Percentiles rank a stretch among this genome's conserved stretches.
Evolutionary conservation across 1,140 invertebrate genomes (phyloP).

Genomic region (Lordiphosa stackelbergi): DNA sequence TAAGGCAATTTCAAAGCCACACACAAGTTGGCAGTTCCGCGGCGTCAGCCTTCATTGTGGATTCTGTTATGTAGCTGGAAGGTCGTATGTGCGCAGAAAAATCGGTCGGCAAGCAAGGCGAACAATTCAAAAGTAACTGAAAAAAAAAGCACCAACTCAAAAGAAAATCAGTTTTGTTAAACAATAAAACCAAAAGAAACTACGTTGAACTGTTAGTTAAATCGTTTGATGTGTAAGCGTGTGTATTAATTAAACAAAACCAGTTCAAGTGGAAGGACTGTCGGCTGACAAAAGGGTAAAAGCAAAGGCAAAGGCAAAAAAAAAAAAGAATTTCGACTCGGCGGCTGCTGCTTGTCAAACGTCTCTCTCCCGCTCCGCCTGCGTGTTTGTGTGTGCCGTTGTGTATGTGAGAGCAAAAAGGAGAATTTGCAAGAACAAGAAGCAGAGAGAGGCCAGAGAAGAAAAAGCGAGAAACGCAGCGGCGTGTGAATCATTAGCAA

Average conservation of each 20-base stretch:
- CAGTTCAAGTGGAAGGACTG: constrained; percentile 34
- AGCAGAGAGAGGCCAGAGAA: constrained; percentile 18
- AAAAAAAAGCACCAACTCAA: constrained; percentile 15
- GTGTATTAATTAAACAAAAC: constrained; percentile 18
- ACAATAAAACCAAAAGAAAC: constrained; percentile 18
- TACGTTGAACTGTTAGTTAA: constrained; percentile 31
- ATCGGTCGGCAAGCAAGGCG: constrained; percentile 38
- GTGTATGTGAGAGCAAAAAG: constrained; percentile 39
- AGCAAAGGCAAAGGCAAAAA: constrained; percentile 30
- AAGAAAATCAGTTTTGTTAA: constrained; percentile 14
- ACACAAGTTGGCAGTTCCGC: no score
- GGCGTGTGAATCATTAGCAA: constrained; percentile 63
- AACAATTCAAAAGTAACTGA: constrained; percentile 45
- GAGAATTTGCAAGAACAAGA: constrained; percentile 63
- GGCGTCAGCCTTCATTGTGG: constrained; percentile 28
- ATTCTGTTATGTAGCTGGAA: constrained; percentile 47
- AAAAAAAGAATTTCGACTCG: constrained; percentile 48
- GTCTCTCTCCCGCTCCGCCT: constrained; percentile 21
- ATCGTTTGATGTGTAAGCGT: constrained; percentile 31
- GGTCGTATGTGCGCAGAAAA: constrained; percentile 44
- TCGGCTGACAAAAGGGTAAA: not conserved
- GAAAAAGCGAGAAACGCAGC: constrained; percentile 35
- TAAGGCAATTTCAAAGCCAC: no score
- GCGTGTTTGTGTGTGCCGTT: constrained; percentile 40
- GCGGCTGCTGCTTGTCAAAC: constrained; percentile 38